A percentile compares a stretch with the other conserved stretches of the same genome.
phyloP scores from a whole-genome alignment of 2,113 vertebrate species.

The Datnioides undecimradiatus region DNA sequence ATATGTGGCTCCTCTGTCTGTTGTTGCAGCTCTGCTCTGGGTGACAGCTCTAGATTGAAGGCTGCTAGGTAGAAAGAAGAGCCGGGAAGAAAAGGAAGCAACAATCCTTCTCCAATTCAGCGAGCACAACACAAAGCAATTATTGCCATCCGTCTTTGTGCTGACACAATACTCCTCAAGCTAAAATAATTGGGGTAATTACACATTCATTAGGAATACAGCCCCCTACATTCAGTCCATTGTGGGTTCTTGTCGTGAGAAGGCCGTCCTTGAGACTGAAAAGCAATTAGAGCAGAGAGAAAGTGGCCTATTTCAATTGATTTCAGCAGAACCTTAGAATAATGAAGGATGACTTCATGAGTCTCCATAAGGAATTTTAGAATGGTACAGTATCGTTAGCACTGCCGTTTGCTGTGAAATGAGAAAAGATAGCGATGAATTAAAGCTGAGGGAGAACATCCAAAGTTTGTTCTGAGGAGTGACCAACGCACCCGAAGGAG shows the following conservation, averaged over 20 bases:
- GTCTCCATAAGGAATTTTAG: too few species aligned
- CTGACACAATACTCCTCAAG: slow-evolving; percentile 5
- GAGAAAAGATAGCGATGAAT: too few species aligned
- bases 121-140: slow-evolving; percentile 4
- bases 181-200: slow-evolving; percentile 36
- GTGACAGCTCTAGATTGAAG: not conserved
- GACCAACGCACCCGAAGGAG: too few species aligned
- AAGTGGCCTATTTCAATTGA: not conserved
- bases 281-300: not conserved
- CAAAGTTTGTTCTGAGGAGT: too few species aligned
- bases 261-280: slow-evolving; percentile 14
- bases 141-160: slow-evolving; percentile 2
- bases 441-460: too few species aligned
- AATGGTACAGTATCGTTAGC: too few species aligned
- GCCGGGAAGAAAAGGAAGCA: not conserved
- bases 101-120: not conserved
- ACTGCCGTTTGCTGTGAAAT: too few species aligned
- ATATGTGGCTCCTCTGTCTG: not conserved
- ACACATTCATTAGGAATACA: slow-evolving; percentile 33
- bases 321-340: not conserved
- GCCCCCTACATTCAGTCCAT: not conserved
- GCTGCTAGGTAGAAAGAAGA: not conserved
- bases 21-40: not conserved
- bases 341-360: too few species aligned
- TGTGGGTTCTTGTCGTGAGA: not conserved